phyloP scores from a whole-genome alignment of 2,113 vertebrate genomes.

The Sturnus vulgaris region DNA sequence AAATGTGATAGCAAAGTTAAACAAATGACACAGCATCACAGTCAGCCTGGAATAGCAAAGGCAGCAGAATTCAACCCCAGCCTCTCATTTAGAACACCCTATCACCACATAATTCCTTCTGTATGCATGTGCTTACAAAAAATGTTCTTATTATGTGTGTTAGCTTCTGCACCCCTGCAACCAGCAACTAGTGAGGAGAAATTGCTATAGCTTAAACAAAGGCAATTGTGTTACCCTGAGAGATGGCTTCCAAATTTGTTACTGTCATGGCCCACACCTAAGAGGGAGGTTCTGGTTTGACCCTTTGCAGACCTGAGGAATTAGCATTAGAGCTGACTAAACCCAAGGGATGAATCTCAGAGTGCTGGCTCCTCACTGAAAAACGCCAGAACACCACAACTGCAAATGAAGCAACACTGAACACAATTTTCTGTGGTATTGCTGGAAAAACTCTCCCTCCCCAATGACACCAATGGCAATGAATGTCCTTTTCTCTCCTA shows the following conservation, averaged over 20 bases:
- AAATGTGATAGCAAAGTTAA: constrained; percentile 2
- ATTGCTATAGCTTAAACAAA: not conserved
- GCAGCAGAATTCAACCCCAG: not conserved
- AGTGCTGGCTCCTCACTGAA: not conserved
- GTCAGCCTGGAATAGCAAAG: not conserved
- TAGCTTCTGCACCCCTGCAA: not conserved
- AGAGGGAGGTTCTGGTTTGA: not conserved
- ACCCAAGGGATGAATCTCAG: not conserved
- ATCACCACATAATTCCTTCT: not conserved
- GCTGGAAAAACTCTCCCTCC: not conserved
- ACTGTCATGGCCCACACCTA: not conserved
- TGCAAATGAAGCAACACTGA: not conserved
- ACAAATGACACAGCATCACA: not conserved
- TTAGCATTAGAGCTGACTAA: not conserved
- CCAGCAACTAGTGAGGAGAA: not conserved
- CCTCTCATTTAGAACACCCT: not conserved
- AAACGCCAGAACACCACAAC: not conserved
- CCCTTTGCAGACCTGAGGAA: not conserved
- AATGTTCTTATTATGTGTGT: not conserved
- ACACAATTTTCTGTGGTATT: not conserved
- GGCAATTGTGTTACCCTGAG: not conserved
- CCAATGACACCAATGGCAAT: not conserved
- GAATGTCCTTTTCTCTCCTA: not conserved
- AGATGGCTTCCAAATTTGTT: not conserved
- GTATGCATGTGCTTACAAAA: not conserved